Conservation (phyloP, 2,113 vertebrate genomes). For the Strix uralensis region DNA sequence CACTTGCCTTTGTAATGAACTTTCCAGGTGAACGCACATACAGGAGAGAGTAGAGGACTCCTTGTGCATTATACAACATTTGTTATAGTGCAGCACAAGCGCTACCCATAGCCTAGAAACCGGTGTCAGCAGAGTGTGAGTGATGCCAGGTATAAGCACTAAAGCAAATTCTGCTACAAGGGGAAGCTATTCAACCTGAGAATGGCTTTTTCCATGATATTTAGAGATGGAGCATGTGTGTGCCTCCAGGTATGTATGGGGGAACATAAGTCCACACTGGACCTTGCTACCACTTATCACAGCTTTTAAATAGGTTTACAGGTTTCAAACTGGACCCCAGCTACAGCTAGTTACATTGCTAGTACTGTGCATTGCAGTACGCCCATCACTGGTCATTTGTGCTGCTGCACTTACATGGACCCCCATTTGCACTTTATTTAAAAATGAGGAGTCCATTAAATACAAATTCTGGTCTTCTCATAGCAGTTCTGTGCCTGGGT, state of each 20-base stretch:
- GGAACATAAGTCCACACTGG: background rate
- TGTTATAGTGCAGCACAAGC: background rate
- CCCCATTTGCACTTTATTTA: background rate
- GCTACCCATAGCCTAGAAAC: background rate
- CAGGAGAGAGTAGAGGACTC: background rate
- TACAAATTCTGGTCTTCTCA: background rate
- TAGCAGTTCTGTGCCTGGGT: background rate
- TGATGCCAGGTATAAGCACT: slow-evolving; percentile 1
- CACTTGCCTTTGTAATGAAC: slow-evolving; percentile 30
- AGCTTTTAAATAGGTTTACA: background rate
- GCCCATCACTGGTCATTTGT: background rate
- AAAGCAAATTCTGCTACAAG: slow-evolving; percentile 18
- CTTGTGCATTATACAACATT: background rate
- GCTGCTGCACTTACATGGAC: background rate
- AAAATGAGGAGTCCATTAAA: background rate
- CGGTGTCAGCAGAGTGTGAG: slow-evolving; percentile 4
- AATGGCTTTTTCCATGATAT: background rate
- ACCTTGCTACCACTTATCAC: background rate
- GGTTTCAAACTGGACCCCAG: background rate
- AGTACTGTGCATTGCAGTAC: background rate
- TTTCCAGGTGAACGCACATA: slow-evolving; percentile 17
- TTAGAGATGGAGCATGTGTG: background rate
- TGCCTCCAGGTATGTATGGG: background rate
- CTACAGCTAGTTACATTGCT: background rate
- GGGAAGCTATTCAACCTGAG: background rate